Percentiles rank a stretch among this genome's conserved stretches.
Evolutionary conservation across 2,888 invertebrate genomes (phyloP).

Genomic region (Tiliacea citrago): DNA sequence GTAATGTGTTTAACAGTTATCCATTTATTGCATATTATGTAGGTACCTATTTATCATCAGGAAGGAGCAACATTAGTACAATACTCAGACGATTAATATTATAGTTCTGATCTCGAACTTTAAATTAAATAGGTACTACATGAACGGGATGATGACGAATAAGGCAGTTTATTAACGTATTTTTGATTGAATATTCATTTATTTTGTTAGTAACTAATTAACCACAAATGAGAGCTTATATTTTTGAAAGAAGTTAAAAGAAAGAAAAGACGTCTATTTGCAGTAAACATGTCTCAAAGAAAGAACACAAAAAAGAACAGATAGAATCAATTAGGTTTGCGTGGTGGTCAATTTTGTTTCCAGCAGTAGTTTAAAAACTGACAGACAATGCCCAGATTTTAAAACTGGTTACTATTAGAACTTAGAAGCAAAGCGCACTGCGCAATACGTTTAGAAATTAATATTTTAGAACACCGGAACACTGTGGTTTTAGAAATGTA

Average conservation of each 20-base stretch:
- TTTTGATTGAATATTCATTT: slow-evolving; percentile 10
- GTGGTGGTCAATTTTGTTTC: not conserved
- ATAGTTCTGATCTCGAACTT: slow-evolving; percentile 14
- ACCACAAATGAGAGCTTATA: not conserved
- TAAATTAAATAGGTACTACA: not conserved
- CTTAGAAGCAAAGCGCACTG: no score
- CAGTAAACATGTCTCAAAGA: not conserved
- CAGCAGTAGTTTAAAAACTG: not conserved
- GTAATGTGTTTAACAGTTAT: slow-evolving; percentile 35
- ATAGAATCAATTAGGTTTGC: not conserved
- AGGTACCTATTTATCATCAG: slow-evolving; percentile 27
- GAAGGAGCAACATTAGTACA: slow-evolving; percentile 42
- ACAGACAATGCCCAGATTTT: not conserved
- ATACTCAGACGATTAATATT: slow-evolving; percentile 38
- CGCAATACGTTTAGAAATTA: not conserved
- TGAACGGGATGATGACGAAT: slow-evolving; percentile 19
- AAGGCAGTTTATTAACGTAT: not conserved
- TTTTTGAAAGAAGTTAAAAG: no score
- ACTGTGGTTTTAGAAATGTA: no score
- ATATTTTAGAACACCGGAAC: no score
- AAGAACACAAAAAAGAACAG: not conserved
- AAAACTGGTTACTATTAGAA: not conserved
- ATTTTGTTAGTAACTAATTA: slow-evolving; percentile 7
- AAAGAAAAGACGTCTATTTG: no score
- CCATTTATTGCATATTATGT: slow-evolving; percentile 22